phyloP scores from a whole-genome alignment of 1,140 invertebrate species.

The Drosophila micromelanica region DNA sequence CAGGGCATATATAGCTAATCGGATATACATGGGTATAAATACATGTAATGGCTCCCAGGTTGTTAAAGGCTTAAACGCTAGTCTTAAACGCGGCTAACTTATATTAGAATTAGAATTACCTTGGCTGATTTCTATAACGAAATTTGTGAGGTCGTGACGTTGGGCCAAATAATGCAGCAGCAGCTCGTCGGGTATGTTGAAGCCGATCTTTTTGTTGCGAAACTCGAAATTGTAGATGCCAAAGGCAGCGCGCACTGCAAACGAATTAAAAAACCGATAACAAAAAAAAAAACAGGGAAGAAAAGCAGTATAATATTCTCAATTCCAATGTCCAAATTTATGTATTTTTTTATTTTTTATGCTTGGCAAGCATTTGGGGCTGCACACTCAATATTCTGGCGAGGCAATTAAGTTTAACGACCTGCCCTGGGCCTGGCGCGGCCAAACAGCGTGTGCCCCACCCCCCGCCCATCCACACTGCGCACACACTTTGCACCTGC shows the following conservation, averaged over 20 bases:
- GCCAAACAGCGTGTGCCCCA: slow-evolving; percentile 31
- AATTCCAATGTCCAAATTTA: slow-evolving; percentile 44
- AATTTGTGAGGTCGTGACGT: slow-evolving; percentile 81
- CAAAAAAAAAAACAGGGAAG: neutral
- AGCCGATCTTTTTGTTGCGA: slow-evolving; percentile 82
- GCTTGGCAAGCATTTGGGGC: slow-evolving; percentile 17
- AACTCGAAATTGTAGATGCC: slow-evolving; percentile 83
- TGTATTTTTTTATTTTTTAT: slow-evolving; percentile 24
- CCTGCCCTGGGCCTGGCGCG: slow-evolving; percentile 42
- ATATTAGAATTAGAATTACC: too few relatives aligned
- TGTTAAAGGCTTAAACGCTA: slow-evolving; percentile 68
- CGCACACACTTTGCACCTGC: slow-evolving; percentile 11
- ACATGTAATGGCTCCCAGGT: slow-evolving; percentile 20
- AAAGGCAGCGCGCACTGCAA: slow-evolving; percentile 76
- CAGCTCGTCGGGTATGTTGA: slow-evolving; percentile 80
- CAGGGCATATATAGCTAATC: slow-evolving; percentile 10
- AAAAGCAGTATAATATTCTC: slow-evolving; percentile 18
- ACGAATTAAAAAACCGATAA: slow-evolving; percentile 8
- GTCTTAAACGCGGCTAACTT: slow-evolving; percentile 57
- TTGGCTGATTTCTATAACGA: slow-evolving; percentile 83
- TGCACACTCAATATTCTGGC: slow-evolving; percentile 27
- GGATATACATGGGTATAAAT: slow-evolving; percentile 20
- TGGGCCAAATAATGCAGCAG: slow-evolving; percentile 79
- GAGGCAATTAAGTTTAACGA: slow-evolving; percentile 58
- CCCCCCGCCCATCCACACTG: neutral